A percentile compares a stretch with the other conserved stretches of the same genome.
Evolutionary conservation across 2,888 invertebrate species (phyloP).

Genomic region (Rhynchonema sp.): DNA sequence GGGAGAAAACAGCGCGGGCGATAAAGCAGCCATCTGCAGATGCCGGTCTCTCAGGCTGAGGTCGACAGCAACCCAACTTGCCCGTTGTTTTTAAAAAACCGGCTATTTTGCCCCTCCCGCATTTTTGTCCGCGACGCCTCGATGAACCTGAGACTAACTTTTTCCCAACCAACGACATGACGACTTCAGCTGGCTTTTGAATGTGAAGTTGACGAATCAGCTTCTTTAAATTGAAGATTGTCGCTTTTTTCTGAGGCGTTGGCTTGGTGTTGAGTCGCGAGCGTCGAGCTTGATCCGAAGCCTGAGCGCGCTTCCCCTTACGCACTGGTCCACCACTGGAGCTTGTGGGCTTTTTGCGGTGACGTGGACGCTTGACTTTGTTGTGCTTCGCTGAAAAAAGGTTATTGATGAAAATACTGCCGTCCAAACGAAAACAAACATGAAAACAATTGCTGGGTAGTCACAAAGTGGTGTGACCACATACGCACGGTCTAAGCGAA

Average conservation of each 20-base stretch:
- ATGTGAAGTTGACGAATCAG: constrained; percentile 34
- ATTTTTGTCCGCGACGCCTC: too few relatives aligned
- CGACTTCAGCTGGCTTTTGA: constrained; percentile 30
- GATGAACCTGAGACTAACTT: constrained; percentile 23
- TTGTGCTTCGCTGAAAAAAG: constrained; percentile 18
- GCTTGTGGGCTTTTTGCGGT: background rate
- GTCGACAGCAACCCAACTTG: background rate
- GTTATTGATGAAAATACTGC: background rate
- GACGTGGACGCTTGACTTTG: constrained; percentile 10
- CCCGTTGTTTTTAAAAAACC: too few relatives aligned
- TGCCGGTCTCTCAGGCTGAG: too few relatives aligned
- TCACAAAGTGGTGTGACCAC: too few relatives aligned
- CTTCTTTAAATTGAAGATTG: constrained; percentile 31
- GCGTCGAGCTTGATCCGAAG: background rate
- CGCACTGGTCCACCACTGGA: too few relatives aligned
- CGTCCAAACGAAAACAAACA: too few relatives aligned
- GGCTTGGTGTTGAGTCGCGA: constrained; percentile 7
- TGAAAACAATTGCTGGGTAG: too few relatives aligned
- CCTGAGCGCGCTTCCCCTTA: background rate
- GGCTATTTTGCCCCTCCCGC: too few relatives aligned
- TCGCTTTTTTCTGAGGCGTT: background rate
- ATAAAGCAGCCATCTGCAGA: too few relatives aligned
- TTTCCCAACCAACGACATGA: constrained; percentile 35
- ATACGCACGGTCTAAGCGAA: too few relatives aligned
- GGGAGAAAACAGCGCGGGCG: too few relatives aligned